These are phyloP conservation scores for Opisthocomus hoazin DNA, from an alignment of 2,113 vertebrate genomes.

Conservation along the genomic window DNA sequence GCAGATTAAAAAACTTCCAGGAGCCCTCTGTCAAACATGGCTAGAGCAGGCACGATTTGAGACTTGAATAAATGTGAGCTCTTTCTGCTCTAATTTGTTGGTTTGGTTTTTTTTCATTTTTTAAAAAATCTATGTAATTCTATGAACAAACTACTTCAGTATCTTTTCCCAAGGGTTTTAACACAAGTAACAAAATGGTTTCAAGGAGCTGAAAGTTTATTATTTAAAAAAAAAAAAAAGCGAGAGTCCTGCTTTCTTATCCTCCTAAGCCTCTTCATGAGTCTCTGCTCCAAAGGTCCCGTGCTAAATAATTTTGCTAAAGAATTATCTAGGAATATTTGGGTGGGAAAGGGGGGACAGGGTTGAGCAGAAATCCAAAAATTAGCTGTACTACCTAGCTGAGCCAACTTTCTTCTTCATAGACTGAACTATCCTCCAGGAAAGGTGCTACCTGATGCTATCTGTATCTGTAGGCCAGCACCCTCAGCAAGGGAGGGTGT, in stretches of 20 bases:
- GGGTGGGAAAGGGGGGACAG: too few relatives aligned
- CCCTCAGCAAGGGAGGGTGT: rapidly evolving
- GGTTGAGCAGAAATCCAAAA: not conserved
- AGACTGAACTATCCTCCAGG: not conserved
- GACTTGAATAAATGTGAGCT: not conserved
- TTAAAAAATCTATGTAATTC: not conserved
- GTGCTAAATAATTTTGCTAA: rapidly evolving
- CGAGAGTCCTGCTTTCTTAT: not conserved
- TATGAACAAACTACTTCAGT: not conserved
- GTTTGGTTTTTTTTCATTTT: too few relatives aligned
- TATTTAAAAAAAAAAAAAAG: not conserved
- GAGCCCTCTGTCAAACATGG: not conserved
- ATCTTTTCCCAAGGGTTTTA: not conserved
- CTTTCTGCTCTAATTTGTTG: not conserved
- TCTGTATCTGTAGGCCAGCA: not conserved
- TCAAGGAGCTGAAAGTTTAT: not conserved
- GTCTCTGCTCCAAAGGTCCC: not conserved
- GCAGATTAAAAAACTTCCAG: not conserved
- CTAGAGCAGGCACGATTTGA: not conserved
- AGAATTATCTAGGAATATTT: not conserved
- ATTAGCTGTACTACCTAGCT: too few relatives aligned
- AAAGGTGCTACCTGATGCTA: not conserved
- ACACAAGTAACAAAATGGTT: not conserved
- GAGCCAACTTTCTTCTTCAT: not conserved
- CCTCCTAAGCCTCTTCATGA: not conserved